Evolutionary conservation across 2,888 invertebrate genomes (phyloP).

Genomic region (Rhamnusium bicolor): DNA sequence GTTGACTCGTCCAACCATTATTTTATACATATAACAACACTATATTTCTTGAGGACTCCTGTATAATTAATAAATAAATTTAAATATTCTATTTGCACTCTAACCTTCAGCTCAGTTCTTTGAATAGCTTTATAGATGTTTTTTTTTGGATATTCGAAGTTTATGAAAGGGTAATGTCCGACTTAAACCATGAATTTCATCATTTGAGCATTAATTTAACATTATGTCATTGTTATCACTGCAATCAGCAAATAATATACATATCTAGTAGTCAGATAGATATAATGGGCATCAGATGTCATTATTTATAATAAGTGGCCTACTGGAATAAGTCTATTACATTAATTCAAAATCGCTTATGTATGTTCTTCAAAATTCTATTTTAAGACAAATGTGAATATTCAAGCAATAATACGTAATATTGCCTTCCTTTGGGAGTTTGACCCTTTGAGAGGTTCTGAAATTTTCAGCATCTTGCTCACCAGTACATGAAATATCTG

Average conservation of each 20-base stretch:
- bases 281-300: neutral
- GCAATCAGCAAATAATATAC: too few species aligned
- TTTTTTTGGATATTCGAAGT: neutral
- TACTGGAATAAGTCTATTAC: neutral
- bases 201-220: neutral
- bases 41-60: neutral
- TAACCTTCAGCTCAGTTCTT: neutral
- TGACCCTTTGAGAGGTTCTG: too few species aligned
- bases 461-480: too few species aligned
- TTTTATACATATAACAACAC: neutral
- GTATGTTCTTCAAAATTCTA: neutral
- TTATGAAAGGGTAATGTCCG: neutral
- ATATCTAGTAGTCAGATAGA: too few species aligned
- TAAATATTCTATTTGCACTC: neutral
- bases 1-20: neutral
- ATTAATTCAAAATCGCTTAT: neutral
- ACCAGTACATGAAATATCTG: too few species aligned
- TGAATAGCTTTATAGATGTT: neutral
- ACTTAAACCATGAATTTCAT: neutral
- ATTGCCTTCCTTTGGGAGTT: too few species aligned
- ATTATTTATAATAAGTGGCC: neutral
- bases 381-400: neutral
- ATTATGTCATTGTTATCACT: too few species aligned
- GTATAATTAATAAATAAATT: conserved; percentile 11
- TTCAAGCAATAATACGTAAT: too few species aligned